Evolutionary conservation across 2,113 vertebrate genomes (phyloP), one percentile per base, ranked within the genome.

Genomic region (Galeopterus variegatus): DNA sequence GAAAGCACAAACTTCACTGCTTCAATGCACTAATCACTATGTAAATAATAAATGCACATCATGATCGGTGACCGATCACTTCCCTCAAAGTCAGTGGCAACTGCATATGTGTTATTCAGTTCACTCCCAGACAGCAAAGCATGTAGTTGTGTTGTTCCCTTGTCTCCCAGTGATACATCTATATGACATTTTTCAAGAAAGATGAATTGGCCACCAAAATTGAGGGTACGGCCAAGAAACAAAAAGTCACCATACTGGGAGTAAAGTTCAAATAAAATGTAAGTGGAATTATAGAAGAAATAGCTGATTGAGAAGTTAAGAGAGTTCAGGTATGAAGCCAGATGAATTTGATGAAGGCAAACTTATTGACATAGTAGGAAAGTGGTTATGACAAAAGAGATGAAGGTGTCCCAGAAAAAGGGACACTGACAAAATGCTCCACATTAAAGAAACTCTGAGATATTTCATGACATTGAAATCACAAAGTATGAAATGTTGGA

Each of bases 261-360:
- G 36, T 72, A 48, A 88, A 90, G 88, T 65, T n/a, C 36, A 90
- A 90, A 70, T 45, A n/a, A 81, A 54, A 81, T 8, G 54, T 33
- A 41, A 80, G 76, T 33, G 26, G 48, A 56, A 93, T 93, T 87
- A 64, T 8, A 41, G 73, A 60, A 83, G 33, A 82, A 86, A 79
- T 2, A 31, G 33, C 48, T 62, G 67, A 76, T 36, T 60, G 41
- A 3, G 21, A 48, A 41, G 73, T 77, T n/a, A 48, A 56, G 33
- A 28, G 65, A 65, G 15, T 80, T 31, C 7, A 48, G 12, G 76
- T 18, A 76, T 0, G 6, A 15, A 85, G 24, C 14, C 48, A 87
- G 50, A 93, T 52, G 79, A 94, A 95, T 92, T 86, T 70, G 80
- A 86, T 60, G 41, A 89, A 77, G 24, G 18, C 2, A 23, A 79